phyloP scores from a whole-genome alignment of 1,140 invertebrate genomes.

The Prorops nasuta region DNA sequence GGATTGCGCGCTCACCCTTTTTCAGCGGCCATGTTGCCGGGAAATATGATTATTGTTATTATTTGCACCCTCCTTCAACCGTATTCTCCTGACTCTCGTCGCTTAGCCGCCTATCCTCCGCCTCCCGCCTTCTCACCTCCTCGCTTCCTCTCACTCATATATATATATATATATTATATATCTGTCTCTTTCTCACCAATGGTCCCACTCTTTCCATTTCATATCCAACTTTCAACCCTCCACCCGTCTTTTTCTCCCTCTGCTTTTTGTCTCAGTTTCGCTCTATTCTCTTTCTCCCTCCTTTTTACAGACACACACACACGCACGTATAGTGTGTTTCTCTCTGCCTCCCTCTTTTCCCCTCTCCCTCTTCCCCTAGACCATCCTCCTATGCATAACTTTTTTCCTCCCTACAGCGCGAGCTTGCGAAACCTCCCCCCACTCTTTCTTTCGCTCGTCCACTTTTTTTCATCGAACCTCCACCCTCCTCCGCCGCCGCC shows the following conservation, averaged over 20 bases:
- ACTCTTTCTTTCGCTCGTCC: conserved; percentile 6
- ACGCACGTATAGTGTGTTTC: neutral
- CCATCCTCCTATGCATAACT: no score
- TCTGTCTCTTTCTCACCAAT: conserved; percentile 5
- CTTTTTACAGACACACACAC: neutral
- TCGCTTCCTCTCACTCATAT: conserved; percentile 10
- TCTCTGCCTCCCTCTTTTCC: conserved; percentile 7
- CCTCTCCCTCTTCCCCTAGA: neutral
- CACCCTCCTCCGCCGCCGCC: no score
- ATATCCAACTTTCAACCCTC: conserved; percentile 5
- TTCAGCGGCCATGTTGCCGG: conserved; percentile 56
- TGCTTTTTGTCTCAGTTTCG: conserved; percentile 10
- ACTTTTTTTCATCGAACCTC: neutral
- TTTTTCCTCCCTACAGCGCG: no score
- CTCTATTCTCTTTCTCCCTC: neutral
- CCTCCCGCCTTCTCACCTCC: conserved; percentile 20
- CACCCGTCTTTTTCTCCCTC: conserved; percentile 8
- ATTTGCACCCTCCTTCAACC: conserved; percentile 52
- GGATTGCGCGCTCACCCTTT: conserved; percentile 49
- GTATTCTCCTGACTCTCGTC: conserved; percentile 42
- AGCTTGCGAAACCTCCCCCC: no score
- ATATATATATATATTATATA: no score
- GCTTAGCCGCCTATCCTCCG: conserved; percentile 24
- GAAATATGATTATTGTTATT: conserved; percentile 59
- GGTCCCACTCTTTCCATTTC: conserved; percentile 11